phyloP scores from a whole-genome alignment of 1,140 invertebrate genomes.

The Brachionus angularis region DNA sequence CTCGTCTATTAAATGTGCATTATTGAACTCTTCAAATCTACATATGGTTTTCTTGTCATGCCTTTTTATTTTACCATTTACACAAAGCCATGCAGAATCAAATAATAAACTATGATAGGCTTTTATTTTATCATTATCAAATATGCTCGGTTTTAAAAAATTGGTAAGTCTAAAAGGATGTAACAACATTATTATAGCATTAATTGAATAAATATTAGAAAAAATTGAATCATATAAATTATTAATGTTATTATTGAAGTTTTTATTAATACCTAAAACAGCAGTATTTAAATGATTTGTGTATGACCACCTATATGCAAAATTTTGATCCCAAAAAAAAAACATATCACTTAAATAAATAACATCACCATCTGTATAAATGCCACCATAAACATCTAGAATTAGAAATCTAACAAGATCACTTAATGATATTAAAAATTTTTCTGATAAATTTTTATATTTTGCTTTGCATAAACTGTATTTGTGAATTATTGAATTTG shows the following conservation, averaged over 20 bases:
- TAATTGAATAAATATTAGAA: not conserved
- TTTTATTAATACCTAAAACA: conserved; percentile 34
- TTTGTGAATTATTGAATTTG: not conserved
- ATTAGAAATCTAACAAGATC: conserved; percentile 25
- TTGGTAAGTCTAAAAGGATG: conserved; percentile 13
- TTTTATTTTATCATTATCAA: not conserved
- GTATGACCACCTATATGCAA: conserved; percentile 41
- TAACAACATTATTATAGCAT: not conserved
- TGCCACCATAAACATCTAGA: conserved; percentile 22
- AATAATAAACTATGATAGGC: conserved; percentile 30
- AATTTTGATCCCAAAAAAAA: conserved; percentile 15
- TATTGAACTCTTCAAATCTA: conserved; percentile 35
- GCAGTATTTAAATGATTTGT: conserved; percentile 11
- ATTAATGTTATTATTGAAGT: not conserved
- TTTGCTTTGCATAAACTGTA: conserved; percentile 13
- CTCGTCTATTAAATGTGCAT: not conserved
- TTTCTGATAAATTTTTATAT: not conserved
- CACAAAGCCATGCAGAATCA: conserved; percentile 32
- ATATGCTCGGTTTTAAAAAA: not conserved
- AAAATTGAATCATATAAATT: conserved; percentile 23
- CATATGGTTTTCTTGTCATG: not conserved
- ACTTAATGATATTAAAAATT: conserved; percentile 1
- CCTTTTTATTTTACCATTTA: conserved; percentile 19
- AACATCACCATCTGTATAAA: conserved; percentile 33
- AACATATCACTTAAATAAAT: conserved; percentile 6